A percentile compares a stretch with the other conserved stretches of the same genome.
Conservation (phyloP, 2,113 vertebrate species). For the Odontesthes bonariensis region DNA sequence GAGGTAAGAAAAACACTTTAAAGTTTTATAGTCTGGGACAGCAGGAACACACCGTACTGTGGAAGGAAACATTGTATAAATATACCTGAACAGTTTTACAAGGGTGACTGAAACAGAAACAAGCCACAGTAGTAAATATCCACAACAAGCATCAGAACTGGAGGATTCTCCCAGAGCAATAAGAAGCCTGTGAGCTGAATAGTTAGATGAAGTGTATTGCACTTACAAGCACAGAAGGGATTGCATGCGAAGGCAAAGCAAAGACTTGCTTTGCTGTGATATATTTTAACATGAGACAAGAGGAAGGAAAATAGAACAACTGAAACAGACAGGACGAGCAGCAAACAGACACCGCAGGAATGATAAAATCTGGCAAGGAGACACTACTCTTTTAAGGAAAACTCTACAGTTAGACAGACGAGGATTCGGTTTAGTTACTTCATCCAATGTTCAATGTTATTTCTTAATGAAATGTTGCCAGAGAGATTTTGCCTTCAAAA, state of each 20-base stretch:
- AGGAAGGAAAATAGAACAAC: slow-evolving; percentile 12
- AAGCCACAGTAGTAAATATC: slow-evolving; percentile 59
- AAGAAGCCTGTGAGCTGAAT: slow-evolving; percentile 51
- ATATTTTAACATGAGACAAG: slow-evolving; percentile 50
- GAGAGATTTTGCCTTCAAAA: slow-evolving; percentile 16
- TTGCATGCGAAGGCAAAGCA: slow-evolving; percentile 53
- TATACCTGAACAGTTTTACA: slow-evolving; percentile 69
- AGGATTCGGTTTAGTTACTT: not conserved
- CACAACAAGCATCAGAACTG: slow-evolving; percentile 43
- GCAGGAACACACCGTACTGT: slow-evolving; percentile 23
- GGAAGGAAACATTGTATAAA: slow-evolving; percentile 58
- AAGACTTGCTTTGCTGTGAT: slow-evolving; percentile 50
- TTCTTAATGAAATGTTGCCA: slow-evolving; percentile 5
- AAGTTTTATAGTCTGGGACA: slow-evolving; percentile 70
- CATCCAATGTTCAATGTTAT: not conserved
- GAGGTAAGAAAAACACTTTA: slow-evolving; percentile 66
- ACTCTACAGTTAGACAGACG: slow-evolving; percentile 4
- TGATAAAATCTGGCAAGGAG: slow-evolving; percentile 41
- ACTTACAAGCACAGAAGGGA: slow-evolving; percentile 62
- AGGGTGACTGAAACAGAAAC: slow-evolving; percentile 46
- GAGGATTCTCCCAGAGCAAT: slow-evolving; percentile 57
- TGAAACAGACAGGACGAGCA: slow-evolving; percentile 12
- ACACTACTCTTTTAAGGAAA: not conserved
- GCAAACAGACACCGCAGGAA: slow-evolving; percentile 29
- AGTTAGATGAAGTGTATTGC: slow-evolving; percentile 66